Conservation (phyloP, 2,888 invertebrate genomes). For the Theristus sp. region DNA sequence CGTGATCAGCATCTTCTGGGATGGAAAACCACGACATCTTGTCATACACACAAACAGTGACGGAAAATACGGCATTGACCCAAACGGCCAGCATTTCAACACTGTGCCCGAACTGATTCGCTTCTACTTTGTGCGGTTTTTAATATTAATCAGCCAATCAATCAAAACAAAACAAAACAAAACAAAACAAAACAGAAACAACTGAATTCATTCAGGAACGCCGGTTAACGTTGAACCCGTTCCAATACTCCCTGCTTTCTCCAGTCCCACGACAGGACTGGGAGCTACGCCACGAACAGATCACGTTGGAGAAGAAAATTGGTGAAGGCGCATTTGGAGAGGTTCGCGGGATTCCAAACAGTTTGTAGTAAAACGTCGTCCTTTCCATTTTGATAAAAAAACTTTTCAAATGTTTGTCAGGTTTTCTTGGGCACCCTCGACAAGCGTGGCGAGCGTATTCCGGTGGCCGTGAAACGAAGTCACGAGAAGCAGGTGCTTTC, state of each 20-base stretch:
- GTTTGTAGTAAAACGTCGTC: no score
- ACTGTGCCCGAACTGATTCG: no score
- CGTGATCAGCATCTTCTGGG: neutral
- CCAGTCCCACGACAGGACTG: slow-evolving; percentile 13
- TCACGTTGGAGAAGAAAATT: slow-evolving; percentile 15
- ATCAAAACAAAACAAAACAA: no score
- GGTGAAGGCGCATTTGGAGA: slow-evolving; percentile 22
- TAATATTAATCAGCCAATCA: no score
- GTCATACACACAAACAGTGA: no score
- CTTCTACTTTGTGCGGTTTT: no score
- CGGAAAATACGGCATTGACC: no score
- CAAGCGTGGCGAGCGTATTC: slow-evolving; percentile 4
- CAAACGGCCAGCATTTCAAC: no score
- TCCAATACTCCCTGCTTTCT: slow-evolving; percentile 4
- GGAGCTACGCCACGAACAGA: slow-evolving; percentile 16
- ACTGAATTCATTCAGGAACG: no score
- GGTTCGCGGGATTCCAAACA: no score
- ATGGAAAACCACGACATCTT: neutral
- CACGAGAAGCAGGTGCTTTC: neutral
- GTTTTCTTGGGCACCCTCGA: slow-evolving; percentile 8
- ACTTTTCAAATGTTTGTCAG: neutral
- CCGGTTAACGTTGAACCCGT: no score
- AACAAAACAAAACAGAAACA: no score
- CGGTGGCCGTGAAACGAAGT: slow-evolving; percentile 11
- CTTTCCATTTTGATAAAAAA: neutral